These are phyloP conservation scores for Platichthys flesus DNA, from an alignment of 2,113 vertebrate species.

Conservation along the genomic window DNA sequence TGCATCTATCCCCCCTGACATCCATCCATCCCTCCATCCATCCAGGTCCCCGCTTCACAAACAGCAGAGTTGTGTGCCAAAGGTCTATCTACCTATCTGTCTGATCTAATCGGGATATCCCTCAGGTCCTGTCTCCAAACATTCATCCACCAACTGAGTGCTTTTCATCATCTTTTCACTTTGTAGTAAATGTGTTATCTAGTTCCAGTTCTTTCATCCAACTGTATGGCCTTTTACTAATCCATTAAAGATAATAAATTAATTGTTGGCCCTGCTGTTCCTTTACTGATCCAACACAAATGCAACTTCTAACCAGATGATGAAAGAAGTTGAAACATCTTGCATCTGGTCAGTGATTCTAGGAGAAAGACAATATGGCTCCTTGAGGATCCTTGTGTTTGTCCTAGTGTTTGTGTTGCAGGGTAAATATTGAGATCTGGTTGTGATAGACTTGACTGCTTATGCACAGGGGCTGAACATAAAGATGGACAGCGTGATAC, in stretches of 20 bases:
- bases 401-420: background rate
- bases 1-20: slow-evolving; percentile 2
- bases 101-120: slow-evolving; percentile 1
- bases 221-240: background rate
- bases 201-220: background rate
- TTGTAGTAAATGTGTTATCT: slow-evolving; percentile 10
- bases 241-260: background rate
- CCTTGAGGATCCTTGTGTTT: background rate
- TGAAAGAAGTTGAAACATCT: background rate
- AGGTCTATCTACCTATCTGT: slow-evolving; percentile 7
- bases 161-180: slow-evolving; percentile 30
- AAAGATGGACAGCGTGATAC: no score
- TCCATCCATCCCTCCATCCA: slow-evolving; percentile 5
- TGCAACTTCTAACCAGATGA: background rate
- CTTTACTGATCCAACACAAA: background rate
- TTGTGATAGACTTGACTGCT: background rate
- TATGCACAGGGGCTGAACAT: no score
- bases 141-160: slow-evolving; percentile 24
- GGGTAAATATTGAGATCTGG: background rate
- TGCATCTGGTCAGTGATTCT: background rate
- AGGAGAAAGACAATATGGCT: background rate
- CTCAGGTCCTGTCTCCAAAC: background rate
- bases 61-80: slow-evolving; percentile 5
- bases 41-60: slow-evolving; percentile 3
- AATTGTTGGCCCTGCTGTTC: background rate